Conservation (phyloP, 2,113 vertebrate species). For the Peucedramus taeniatus region DNA sequence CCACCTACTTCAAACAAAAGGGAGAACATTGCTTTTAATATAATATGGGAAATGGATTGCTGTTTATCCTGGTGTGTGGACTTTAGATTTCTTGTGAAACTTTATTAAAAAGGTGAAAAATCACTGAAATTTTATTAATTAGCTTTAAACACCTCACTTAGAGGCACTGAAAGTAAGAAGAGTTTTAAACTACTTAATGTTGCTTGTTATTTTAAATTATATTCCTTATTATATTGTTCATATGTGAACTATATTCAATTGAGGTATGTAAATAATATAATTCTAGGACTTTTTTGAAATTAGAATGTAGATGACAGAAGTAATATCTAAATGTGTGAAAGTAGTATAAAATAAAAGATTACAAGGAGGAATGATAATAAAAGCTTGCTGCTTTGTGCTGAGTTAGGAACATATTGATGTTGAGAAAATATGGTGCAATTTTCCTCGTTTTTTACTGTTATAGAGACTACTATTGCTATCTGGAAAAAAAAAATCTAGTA, state of each 20-base stretch:
- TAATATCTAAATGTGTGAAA: background rate
- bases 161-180: background rate
- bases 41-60: background rate
- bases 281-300: background rate
- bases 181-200: background rate
- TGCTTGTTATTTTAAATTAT: background rate
- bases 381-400: background rate
- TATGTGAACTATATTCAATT: background rate
- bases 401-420: background rate
- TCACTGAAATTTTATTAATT: background rate
- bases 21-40: background rate
- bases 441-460: background rate
- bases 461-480: background rate
- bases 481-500: background rate
- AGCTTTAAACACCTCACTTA: background rate
- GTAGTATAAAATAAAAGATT: background rate
- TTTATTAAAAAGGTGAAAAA: background rate
- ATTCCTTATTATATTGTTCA: background rate
- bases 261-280: background rate
- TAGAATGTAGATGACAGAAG: background rate
- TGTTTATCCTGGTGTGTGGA: background rate
- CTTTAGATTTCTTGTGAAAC: background rate
- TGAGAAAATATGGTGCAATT: background rate
- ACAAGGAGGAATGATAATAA: background rate
- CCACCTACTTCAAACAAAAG: background rate